phyloP scores from a whole-genome alignment of 1,140 invertebrate genomes.

The Metopolophium dirhodum region DNA sequence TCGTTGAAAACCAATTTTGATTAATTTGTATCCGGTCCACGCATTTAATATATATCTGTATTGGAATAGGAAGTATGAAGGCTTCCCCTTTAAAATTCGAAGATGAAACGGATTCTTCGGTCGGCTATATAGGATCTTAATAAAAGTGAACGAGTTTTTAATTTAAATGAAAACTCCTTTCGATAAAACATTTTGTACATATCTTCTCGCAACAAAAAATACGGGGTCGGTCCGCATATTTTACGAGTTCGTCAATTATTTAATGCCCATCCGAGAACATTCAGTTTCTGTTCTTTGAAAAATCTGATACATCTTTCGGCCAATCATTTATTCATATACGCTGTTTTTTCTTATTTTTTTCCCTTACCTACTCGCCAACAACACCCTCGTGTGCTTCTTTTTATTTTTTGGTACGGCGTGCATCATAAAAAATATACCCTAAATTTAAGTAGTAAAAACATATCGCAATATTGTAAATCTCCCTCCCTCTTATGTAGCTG shows the following conservation, averaged over 20 bases:
- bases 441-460: constrained; percentile 29
- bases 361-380: constrained; percentile 8
- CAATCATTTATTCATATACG: constrained; percentile 52
- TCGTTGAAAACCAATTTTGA: neutral
- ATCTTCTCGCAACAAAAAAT: neutral
- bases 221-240: constrained; percentile 38
- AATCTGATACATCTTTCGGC: constrained; percentile 28
- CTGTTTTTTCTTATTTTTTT: neutral
- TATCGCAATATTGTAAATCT: constrained; percentile 49
- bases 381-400: constrained; percentile 32
- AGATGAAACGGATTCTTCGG: constrained; percentile 50
- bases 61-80: too few relatives aligned
- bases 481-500: neutral
- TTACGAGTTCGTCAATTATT: constrained; percentile 53
- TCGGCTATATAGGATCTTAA: neutral
- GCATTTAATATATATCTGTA: neutral
- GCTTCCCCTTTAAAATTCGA: neutral
- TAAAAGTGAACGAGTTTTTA: constrained; percentile 43
- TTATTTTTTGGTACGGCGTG: neutral
- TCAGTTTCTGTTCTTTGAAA: constrained; percentile 46
- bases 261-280: constrained; percentile 44
- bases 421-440: constrained; percentile 46
- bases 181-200: constrained; percentile 24
- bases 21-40: neutral
- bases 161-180: constrained; percentile 46